Evolutionary conservation across 35 echinoderm and acorn worm species (phyloP), one percentile per base, ranked within the genome.

Genomic region (Acanthaster planci): DNA sequence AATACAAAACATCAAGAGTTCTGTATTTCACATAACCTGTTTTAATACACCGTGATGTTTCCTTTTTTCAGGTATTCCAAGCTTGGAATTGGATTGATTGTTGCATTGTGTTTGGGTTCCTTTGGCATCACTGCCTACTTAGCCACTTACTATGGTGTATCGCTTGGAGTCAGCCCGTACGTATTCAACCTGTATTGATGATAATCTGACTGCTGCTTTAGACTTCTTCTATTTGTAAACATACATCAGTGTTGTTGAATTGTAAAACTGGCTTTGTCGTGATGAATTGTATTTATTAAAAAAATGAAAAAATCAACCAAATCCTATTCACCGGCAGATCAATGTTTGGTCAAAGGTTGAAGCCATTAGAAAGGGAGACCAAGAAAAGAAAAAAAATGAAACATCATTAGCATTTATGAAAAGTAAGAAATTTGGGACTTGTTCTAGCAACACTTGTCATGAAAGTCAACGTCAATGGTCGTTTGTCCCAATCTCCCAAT

Each of bases 121-220:
- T 77, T 44, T 21, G 77, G 75, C 12, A 52, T 86, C 39, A 86
- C 84, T 8, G 44, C 72, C 1, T 19, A 47, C 19, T 47, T 86
- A 0, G 36, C 84, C 36, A 54, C 67, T 8, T 77, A 86, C 40
- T 86, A 86, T 30, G 84, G 84, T 67, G 51, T 55, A 77, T n/a
- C 4, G 12, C 17, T 78, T 8, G 64, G 75, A 10, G 14, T 31
- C n/a, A 26, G 30, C n/a, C 64, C 64, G 64, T 72, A 72, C 22
- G 64, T 72, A 29, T 3, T 55, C 19, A 7, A 8, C 10, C 0
- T n/a, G 56, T 1, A 23, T 58, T 58, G 26, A 14, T 26, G 27
- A 18, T 59, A n/a, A 2, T 5, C 27, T 58, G 5, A 58, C 19
- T n/a, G 27, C 19, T 8, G 52, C 8, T 9, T n/a, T n/a, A 15